These are phyloP conservation scores for Tenthredo notha DNA, from an alignment of 2,888 invertebrate genomes.

Conservation along the genomic window DNA sequence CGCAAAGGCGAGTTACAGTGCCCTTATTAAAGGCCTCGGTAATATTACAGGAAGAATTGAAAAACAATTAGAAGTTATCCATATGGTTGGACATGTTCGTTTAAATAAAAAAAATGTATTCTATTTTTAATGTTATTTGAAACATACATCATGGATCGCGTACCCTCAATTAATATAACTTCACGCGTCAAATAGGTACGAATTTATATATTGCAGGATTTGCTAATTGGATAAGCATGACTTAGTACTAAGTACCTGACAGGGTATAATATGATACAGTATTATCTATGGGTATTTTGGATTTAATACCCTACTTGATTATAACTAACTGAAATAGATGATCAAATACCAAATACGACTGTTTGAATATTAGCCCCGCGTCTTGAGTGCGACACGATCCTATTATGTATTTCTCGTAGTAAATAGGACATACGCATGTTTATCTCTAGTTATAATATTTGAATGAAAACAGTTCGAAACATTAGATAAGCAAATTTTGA, in stretches of 20 bases:
- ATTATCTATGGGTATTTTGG: background rate
- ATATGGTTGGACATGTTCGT: conserved; percentile 34
- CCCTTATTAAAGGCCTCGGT: background rate
- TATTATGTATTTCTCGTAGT: background rate
- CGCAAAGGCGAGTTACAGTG: background rate
- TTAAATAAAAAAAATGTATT: conserved; percentile 27
- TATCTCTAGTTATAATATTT: conserved; percentile 27
- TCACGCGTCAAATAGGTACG: background rate
- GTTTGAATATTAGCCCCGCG: background rate
- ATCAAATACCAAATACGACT: background rate
- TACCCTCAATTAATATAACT: background rate
- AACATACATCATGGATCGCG: background rate
- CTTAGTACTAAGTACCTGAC: background rate
- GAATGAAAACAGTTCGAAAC: background rate
- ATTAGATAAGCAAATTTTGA: conserved; percentile 4
- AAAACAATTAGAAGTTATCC: background rate
- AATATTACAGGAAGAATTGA: background rate
- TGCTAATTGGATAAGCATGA: background rate
- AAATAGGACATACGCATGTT: conserved; percentile 23
- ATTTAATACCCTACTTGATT: background rate
- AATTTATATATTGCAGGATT: background rate
- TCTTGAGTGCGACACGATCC: conserved; percentile 8
- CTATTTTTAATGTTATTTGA: conserved; percentile 18
- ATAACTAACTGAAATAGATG: background rate
- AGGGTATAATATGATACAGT: background rate